Evolutionary conservation across 2,113 vertebrate species (phyloP), one percentile per base, ranked within the genome.

Genomic region (Erythrolamprus reginae): DNA sequence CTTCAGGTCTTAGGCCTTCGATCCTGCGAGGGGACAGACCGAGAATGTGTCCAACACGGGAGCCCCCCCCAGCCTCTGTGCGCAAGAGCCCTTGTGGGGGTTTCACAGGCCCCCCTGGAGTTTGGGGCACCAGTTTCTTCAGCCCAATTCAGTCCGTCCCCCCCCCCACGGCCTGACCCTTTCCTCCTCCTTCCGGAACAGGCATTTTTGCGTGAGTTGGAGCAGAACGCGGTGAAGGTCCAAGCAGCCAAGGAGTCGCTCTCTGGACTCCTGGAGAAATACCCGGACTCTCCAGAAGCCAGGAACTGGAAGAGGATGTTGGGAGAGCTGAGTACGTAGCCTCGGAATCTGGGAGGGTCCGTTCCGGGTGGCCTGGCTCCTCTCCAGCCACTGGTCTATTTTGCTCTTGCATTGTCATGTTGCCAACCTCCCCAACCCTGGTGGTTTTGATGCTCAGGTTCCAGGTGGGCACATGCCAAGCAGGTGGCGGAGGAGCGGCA

Each of bases 241-340:
- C 98, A 99, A 94, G 98, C 98, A 91, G 97, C 98, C 86, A 99
- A 98, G 93, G 97, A 95, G 93, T 96, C 96, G 0, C 96, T 99
- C 89, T 97, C 97, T 94, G 97, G 96, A 92, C 97, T 99, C 90
- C 96, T 99, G 38, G 94, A 96, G 89, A 97, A 98, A 93, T 98
- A 99, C 50, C 98, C 98, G 0, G 98, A 98, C 86, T 99, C 98
- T 47, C 98, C 98, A 5, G 99, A 99, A 96, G 98, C 97, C 21
- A 97, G 97, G 84, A 97, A 94, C 86, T 99, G 99, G 99, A 98
- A 97, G 95, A 97, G 98, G 93, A 98, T 98, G 96, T 98, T 99
- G 90, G 97, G 98, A 12, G 98, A 99, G 53, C 98, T 99, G 86
- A 98, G 99, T 99, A 97, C 95, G 98, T 97, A 90, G 92, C 94